phyloP scores from a whole-genome alignment of 1,140 invertebrate genomes.

The Wasmannia auropunctata region DNA sequence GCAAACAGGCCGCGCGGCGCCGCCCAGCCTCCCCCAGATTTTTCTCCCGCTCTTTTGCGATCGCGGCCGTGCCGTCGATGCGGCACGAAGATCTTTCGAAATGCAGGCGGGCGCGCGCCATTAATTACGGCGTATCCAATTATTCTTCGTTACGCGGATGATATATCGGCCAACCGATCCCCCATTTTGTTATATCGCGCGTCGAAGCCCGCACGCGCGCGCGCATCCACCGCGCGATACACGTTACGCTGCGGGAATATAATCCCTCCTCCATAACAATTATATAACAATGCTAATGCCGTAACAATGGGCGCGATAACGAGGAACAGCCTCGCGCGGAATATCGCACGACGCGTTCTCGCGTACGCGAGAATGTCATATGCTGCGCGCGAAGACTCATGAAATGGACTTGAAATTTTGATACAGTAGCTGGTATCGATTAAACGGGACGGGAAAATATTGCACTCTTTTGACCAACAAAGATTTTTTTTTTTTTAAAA shows the following conservation, averaged over 20 bases:
- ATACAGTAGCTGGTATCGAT: background rate
- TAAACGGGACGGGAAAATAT: background rate
- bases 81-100: conserved; percentile 34
- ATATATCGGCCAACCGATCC: conserved; percentile 43
- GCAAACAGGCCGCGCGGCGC: background rate
- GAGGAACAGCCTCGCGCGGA: conserved; percentile 29
- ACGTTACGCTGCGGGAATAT: conserved; percentile 1
- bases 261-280: conserved; percentile 43
- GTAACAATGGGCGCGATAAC: conserved; percentile 53
- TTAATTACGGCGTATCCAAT: conserved; percentile 55
- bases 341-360: conserved; percentile 13
- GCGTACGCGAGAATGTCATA: background rate
- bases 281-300: conserved; percentile 53
- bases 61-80: background rate
- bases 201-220: conserved; percentile 13
- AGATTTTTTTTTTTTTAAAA: no score
- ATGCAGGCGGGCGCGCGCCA: conserved; percentile 22
- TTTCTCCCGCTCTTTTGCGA: conserved; percentile 21
- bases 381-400: background rate
- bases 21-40: background rate
- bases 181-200: conserved; percentile 45
- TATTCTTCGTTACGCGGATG: conserved; percentile 54
- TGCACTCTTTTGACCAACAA: background rate
- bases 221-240: conserved; percentile 13
- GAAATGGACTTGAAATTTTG: background rate